A percentile compares a stretch with the other conserved stretches of the same genome.
These are phyloP conservation scores for Cebidichthys violaceus DNA, from an alignment of 2,113 vertebrate species.

Conservation along the genomic window DNA sequence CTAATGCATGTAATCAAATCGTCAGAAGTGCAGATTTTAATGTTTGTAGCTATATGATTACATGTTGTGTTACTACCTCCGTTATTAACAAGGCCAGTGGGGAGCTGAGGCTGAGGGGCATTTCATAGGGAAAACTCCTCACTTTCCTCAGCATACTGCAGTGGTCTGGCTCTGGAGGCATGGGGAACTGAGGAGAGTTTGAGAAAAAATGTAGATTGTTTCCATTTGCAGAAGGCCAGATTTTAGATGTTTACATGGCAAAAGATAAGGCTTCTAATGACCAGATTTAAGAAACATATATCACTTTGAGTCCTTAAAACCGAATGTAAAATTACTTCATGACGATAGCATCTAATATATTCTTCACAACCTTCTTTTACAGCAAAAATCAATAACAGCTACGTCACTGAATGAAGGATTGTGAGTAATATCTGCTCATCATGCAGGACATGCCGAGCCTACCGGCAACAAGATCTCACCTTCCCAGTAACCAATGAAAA, in stretches of 20 bases:
- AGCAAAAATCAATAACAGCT: neutral
- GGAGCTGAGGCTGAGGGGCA: constrained; percentile 86
- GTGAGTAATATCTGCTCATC: neutral
- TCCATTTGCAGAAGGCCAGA: neutral
- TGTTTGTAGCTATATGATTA: neutral
- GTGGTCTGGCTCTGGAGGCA: constrained; percentile 90
- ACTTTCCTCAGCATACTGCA: constrained; percentile 92
- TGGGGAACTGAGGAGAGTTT: constrained; percentile 87
- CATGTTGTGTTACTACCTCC: constrained; percentile 79
- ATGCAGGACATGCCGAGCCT: neutral
- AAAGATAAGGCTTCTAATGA: neutral
- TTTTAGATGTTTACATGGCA: neutral
- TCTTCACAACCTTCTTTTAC: neutral
- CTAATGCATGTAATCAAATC: neutral
- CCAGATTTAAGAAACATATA: neutral
- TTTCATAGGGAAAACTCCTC: constrained; percentile 83
- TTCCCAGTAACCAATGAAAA: constrained; percentile 92
- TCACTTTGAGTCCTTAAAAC: neutral
- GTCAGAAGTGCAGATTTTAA: neutral
- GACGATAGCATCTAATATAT: neutral
- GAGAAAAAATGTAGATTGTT: neutral
- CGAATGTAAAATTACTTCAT: neutral
- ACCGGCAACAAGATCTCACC: constrained; percentile 81
- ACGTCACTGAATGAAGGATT: constrained; percentile 7
- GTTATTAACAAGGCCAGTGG: constrained; percentile 88